These are phyloP conservation scores for Elephas maximus DNA, from an alignment of 2,113 vertebrate genomes.

Conservation along the genomic window DNA sequence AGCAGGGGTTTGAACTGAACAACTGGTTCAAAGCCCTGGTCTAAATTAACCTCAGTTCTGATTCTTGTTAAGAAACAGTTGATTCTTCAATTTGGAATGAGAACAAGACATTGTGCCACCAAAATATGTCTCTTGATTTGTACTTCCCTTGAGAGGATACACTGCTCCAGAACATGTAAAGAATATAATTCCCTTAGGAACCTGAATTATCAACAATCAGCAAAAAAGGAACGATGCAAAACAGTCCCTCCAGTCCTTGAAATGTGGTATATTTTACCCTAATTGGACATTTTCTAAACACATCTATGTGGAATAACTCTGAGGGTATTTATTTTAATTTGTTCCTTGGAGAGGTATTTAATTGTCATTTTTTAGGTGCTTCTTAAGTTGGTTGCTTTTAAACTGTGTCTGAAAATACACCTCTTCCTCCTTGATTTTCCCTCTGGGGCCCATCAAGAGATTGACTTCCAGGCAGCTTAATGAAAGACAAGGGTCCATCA, in stretches of 20 bases:
- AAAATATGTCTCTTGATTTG: not conserved
- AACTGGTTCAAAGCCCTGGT: not conserved
- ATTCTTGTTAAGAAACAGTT: slow-evolving; percentile 17
- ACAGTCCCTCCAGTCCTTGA: slow-evolving; percentile 25
- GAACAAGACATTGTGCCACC: not conserved
- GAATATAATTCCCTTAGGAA: not conserved
- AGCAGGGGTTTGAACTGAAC: no score
- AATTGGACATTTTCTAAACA: slow-evolving; percentile 64
- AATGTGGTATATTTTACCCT: slow-evolving; percentile 66
- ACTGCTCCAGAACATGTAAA: not conserved
- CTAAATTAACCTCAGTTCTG: slow-evolving; percentile 38
- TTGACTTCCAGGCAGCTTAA: slow-evolving; percentile 86
- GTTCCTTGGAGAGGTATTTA: slow-evolving; percentile 70
- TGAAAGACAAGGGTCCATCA: slow-evolving; percentile 86
- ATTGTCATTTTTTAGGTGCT: slow-evolving; percentile 83
- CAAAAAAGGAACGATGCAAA: slow-evolving; percentile 2
- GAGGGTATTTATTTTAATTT: slow-evolving; percentile 81
- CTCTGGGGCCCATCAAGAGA: slow-evolving; percentile 82
- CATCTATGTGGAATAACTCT: slow-evolving; percentile 49
- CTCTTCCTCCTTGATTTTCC: slow-evolving; percentile 86
- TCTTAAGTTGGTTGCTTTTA: slow-evolving; percentile 81
- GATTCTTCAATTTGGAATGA: not conserved
- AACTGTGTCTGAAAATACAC: slow-evolving; percentile 87
- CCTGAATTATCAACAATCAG: slow-evolving; percentile 5
- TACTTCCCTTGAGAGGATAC: not conserved